These are phyloP conservation scores for Nemoura dubitans DNA, from an alignment of 2,888 invertebrate species.

Conservation along the genomic window DNA sequence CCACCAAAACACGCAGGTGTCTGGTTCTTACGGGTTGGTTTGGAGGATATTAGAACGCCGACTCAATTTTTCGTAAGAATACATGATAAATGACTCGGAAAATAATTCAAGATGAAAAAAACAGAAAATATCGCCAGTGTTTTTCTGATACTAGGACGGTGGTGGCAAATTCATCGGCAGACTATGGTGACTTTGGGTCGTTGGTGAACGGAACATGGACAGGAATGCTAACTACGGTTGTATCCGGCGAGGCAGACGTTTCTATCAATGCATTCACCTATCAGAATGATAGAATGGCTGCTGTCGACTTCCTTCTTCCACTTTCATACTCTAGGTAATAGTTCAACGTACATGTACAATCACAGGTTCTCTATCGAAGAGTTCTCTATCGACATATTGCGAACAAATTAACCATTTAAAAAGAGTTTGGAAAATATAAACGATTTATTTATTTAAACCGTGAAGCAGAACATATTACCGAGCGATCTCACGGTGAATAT, in stretches of 20 bases:
- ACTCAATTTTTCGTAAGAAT: constrained; percentile 24
- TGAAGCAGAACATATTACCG: too few relatives aligned
- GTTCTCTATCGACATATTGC: too few relatives aligned
- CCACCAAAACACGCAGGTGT: background rate
- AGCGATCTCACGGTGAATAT: too few relatives aligned
- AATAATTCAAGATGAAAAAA: too few relatives aligned
- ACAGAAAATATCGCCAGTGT: too few relatives aligned
- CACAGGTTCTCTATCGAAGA: too few relatives aligned
- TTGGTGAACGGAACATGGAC: background rate
- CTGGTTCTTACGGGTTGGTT: background rate
- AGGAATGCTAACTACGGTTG: background rate
- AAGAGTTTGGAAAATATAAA: too few relatives aligned
- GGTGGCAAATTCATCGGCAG: background rate
- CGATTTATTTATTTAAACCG: too few relatives aligned
- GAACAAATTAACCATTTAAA: too few relatives aligned
- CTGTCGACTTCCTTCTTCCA: background rate
- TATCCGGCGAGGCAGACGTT: background rate
- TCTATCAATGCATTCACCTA: background rate
- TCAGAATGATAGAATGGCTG: background rate
- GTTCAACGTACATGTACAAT: background rate
- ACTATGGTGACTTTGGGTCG: background rate
- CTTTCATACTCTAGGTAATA: background rate
- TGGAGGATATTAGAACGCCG: background rate
- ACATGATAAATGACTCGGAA: too few relatives aligned
- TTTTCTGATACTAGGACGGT: background rate